These are phyloP conservation scores for Channa maculata DNA, from an alignment of 2,113 vertebrate genomes.

Conservation along the genomic window DNA sequence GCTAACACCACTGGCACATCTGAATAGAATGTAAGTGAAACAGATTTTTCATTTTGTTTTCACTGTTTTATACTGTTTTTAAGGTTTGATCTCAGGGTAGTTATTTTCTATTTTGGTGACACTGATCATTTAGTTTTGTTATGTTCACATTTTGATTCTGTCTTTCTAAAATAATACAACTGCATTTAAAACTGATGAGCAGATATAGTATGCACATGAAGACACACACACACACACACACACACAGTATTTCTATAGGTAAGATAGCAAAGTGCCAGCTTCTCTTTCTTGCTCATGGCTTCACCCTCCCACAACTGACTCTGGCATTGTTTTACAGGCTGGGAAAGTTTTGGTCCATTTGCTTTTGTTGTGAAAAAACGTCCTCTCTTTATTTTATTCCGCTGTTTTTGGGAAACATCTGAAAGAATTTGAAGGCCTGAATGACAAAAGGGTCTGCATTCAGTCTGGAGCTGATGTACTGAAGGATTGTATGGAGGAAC, in stretches of 20 bases:
- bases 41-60: slow-evolving; percentile 78
- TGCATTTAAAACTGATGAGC: slow-evolving; percentile 46
- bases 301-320: slow-evolving; percentile 71
- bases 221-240: slow-evolving; percentile 49
- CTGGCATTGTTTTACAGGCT: slow-evolving; percentile 81
- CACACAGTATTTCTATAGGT: slow-evolving; percentile 83
- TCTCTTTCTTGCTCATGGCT: slow-evolving; percentile 65
- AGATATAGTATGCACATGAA: slow-evolving; percentile 38
- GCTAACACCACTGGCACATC: slow-evolving; percentile 90
- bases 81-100: slow-evolving; percentile 25
- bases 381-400: slow-evolving; percentile 80
- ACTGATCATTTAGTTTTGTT: slow-evolving; percentile 19
- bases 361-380: slow-evolving; percentile 75
- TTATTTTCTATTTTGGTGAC: slow-evolving; percentile 1
- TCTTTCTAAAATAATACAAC: slow-evolving; percentile 16
- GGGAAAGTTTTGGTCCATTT: slow-evolving; percentile 82
- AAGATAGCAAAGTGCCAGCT: slow-evolving; percentile 79
- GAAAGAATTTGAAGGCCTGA: slow-evolving; percentile 83
- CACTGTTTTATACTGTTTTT: slow-evolving; percentile 60
- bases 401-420: slow-evolving; percentile 88
- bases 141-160: slow-evolving; percentile 7
- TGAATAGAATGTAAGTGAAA: slow-evolving; percentile 90
- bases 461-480: slow-evolving; percentile 70
- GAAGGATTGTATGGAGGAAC: slow-evolving; percentile 72
- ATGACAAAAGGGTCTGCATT: slow-evolving; percentile 77